A percentile compares a stretch with the other conserved stretches of the same genome.
Evolutionary conservation across 1,140 invertebrate genomes (phyloP).

Genomic region (Megalopta genalis): DNA sequence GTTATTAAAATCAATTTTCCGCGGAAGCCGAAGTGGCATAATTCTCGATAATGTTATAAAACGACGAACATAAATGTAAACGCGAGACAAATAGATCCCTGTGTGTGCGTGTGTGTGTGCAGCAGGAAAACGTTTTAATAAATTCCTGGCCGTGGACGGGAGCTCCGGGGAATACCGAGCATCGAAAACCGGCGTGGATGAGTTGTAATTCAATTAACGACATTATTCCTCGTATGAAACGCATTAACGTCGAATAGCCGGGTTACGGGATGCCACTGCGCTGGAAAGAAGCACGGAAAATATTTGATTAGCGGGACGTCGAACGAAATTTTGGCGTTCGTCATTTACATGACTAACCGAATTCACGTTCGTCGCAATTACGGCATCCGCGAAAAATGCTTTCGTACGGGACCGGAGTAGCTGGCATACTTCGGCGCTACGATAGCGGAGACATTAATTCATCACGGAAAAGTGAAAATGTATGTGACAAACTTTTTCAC

Average conservation of each 20-base stretch:
- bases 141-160: background rate
- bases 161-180: background rate
- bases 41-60: conserved; percentile 3
- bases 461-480: too few species aligned
- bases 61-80: conserved; percentile 16
- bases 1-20: conserved; percentile 6
- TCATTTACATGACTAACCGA: background rate
- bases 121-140: conserved; percentile 1
- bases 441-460: too few species aligned
- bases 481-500: too few species aligned
- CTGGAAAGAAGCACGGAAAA: background rate
- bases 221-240: conserved; percentile 31
- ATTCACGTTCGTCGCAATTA: background rate
- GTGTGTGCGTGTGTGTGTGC: too few species aligned
- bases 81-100: conserved; percentile 1
- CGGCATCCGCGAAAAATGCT: background rate
- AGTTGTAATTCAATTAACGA: conserved; percentile 29
- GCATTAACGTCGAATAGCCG: background rate
- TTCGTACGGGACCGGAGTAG: too few species aligned
- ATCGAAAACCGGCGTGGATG: conserved; percentile 19
- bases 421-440: too few species aligned
- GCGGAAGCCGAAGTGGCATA: background rate
- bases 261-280: background rate
- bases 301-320: background rate
- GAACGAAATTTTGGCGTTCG: background rate